phyloP scores from a whole-genome alignment of 2,888 invertebrate genomes.

The Lithophane ornitopus region DNA sequence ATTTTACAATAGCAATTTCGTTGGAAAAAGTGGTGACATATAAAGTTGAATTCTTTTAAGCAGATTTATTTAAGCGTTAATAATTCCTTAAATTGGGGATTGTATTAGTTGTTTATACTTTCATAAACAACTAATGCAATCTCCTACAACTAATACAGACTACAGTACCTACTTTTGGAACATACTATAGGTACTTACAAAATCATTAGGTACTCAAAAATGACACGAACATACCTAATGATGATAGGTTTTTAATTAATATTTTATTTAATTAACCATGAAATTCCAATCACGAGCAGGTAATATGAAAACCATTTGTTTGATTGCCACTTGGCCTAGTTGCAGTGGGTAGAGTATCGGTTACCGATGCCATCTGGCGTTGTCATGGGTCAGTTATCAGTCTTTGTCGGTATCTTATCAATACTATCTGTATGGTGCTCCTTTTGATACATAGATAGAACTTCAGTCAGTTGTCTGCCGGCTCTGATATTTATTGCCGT shows the following conservation, averaged over 20 bases:
- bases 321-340: constrained; percentile 14
- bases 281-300: constrained; percentile 18
- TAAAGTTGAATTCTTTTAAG: no score
- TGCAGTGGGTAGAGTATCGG: background rate
- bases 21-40: background rate
- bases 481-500: background rate
- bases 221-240: background rate
- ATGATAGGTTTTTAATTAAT: constrained; percentile 23
- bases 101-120: no score
- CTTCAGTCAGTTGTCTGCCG: constrained; percentile 33
- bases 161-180: no score
- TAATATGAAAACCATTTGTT: constrained; percentile 28
- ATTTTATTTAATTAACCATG: background rate
- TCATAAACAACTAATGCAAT: no score
- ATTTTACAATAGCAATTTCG: background rate
- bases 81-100: no score
- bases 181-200: background rate
- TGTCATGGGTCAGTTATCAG: constrained; percentile 20
- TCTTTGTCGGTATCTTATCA: constrained; percentile 46
- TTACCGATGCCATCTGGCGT: constrained; percentile 7
- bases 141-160: no score
- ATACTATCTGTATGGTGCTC: constrained; percentile 22
- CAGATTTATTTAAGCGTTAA: no score
- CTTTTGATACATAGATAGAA: constrained; percentile 10
- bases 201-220: background rate